These are phyloP conservation scores for Anoplophora glabripennis DNA, from an alignment of 1,140 invertebrate genomes.

Conservation along the genomic window DNA sequence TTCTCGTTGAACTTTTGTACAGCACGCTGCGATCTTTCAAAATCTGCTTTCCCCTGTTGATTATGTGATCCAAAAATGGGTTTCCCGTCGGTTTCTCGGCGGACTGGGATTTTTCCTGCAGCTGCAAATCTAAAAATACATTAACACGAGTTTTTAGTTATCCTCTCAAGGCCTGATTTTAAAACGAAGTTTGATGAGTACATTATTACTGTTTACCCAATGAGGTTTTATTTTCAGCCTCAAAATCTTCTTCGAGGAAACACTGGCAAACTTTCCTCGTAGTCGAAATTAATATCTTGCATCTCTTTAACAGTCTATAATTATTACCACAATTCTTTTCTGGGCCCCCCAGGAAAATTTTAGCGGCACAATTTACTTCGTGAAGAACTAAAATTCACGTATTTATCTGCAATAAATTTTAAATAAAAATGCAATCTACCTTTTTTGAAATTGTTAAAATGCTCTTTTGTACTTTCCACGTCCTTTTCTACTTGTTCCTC, in stretches of 20 bases:
- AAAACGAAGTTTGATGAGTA: conserved; percentile 1
- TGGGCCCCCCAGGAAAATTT: conserved; percentile 21
- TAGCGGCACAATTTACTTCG: conserved; percentile 29
- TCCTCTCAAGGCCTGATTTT: background rate
- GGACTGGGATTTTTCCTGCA: background rate
- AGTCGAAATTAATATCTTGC: conserved; percentile 27
- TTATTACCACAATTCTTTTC: conserved; percentile 14
- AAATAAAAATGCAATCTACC: conserved; percentile 8
- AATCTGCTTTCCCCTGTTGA: conserved; percentile 27
- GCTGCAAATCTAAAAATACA: background rate
- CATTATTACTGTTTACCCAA: conserved; percentile 4
- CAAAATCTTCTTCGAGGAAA: conserved; percentile 16
- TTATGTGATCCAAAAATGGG: conserved; percentile 22
- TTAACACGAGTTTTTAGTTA: background rate
- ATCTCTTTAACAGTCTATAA: conserved; percentile 31
- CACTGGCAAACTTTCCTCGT: conserved; percentile 24
- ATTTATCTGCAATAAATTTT: background rate
- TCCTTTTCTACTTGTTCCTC: conserved; percentile 13
- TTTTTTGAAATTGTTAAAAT: conserved; percentile 22
- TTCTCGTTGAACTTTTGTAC: conserved; percentile 21
- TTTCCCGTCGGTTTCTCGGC: conserved; percentile 5
- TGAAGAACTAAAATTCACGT: conserved; percentile 32
- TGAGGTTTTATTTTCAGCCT: background rate
- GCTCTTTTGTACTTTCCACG: conserved; percentile 14
- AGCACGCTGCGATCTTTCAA: conserved; percentile 31